phyloP scores from a whole-genome alignment of 1,140 invertebrate genomes.

The Sycobia sp. region DNA sequence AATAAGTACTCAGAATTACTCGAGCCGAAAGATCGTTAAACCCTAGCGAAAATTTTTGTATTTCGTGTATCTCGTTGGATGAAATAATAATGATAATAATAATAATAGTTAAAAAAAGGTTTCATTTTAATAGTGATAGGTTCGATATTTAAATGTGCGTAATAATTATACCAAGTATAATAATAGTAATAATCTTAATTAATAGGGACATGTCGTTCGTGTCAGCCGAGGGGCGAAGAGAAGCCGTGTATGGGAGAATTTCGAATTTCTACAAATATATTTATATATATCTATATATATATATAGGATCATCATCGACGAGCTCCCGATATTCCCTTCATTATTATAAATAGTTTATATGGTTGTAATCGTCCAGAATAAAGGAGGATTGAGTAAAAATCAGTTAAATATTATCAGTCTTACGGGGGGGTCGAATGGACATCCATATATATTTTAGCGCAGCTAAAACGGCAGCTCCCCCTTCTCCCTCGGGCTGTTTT shows the following conservation, averaged over 20 bases:
- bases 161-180: too few species aligned
- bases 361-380: too few species aligned
- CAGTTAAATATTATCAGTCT: constrained; percentile 22
- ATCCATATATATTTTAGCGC: background rate
- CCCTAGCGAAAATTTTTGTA: background rate
- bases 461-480: background rate
- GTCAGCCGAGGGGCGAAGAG: too few species aligned
- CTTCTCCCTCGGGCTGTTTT: too few species aligned
- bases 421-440: background rate
- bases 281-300: too few species aligned
- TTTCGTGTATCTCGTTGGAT: too few species aligned
- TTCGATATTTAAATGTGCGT: too few species aligned
- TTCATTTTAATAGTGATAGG: background rate
- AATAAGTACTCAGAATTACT: constrained; percentile 29
- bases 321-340: background rate
- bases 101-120: constrained; percentile 3
- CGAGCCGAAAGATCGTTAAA: constrained; percentile 21
- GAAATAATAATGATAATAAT: background rate
- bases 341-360: too few species aligned
- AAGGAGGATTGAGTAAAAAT: constrained; percentile 5
- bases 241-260: too few species aligned
- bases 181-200: background rate
- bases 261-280: background rate
- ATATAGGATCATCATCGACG: background rate
- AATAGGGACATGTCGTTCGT: too few species aligned